phyloP scores from a whole-genome alignment of 2,113 vertebrate species.

The Aegithalos caudatus region DNA sequence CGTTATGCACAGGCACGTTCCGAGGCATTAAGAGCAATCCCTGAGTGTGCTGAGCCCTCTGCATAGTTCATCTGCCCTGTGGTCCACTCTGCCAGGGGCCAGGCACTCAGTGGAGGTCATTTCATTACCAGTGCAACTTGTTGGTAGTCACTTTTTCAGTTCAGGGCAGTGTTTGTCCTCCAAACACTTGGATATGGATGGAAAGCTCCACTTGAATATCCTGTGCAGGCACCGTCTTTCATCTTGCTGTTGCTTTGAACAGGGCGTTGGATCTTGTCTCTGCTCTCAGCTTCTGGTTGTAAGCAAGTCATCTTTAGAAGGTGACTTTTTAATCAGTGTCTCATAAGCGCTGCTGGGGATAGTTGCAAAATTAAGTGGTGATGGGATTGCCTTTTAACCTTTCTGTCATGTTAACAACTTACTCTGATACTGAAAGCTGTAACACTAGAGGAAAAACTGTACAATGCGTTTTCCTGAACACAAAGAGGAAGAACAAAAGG shows the following conservation, averaged over 20 bases:
- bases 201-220: background rate
- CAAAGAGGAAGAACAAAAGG: background rate
- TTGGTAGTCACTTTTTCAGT: background rate
- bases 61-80: background rate
- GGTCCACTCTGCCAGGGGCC: background rate
- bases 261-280: background rate
- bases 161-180: background rate
- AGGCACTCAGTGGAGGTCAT: background rate
- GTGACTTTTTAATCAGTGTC: background rate
- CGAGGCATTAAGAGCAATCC: constrained; percentile 10
- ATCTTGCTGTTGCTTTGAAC: background rate
- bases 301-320: background rate
- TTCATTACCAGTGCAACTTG: background rate
- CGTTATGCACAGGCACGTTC: constrained; percentile 34
- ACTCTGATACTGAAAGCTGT: background rate
- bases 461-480: background rate
- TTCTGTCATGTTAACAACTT: background rate
- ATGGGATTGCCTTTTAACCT: background rate
- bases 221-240: background rate
- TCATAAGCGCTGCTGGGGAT: fast-evolving
- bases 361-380: background rate
- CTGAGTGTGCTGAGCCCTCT: background rate
- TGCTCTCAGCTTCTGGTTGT: background rate
- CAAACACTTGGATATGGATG: fast-evolving
- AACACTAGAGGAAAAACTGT: background rate